A percentile compares a stretch with the other conserved stretches of the same genome.
Evolutionary conservation across 64 coral and sea anemone genomes (phyloP).

Genomic region (Pachyseris speciosa): DNA sequence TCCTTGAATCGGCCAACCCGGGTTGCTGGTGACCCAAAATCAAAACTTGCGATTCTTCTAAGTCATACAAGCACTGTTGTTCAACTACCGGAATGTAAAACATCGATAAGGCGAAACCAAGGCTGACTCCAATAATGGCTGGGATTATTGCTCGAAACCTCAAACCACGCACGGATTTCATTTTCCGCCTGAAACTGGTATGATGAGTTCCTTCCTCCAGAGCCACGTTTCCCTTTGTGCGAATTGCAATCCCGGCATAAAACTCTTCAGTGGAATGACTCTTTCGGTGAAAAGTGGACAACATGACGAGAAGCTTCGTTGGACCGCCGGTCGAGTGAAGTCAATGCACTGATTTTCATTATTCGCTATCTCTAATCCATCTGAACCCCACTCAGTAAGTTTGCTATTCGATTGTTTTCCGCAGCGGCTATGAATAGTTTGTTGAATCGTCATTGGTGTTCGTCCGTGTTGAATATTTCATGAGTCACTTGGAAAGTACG

Average conservation of each 20-base stretch:
- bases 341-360: background rate
- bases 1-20: conserved; percentile 14
- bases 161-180: conserved; percentile 80
- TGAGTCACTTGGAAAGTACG: background rate
- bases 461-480: conserved; percentile 26
- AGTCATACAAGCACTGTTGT: conserved; percentile 93
- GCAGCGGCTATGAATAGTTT: background rate
- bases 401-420: conserved; percentile 2
- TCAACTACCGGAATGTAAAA: conserved; percentile 98
- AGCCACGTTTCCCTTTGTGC: background rate
- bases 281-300: conserved; percentile 11
- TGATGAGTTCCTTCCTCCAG: background rate
- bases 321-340: background rate
- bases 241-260: background rate
- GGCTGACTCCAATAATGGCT: conserved; percentile 90
- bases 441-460: conserved; percentile 2
- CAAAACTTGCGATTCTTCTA: conserved; percentile 90
- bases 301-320: background rate
- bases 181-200: conserved; percentile 60
- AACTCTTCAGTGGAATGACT: conserved; percentile 2
- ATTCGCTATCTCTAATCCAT: background rate
- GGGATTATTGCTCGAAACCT: conserved; percentile 81
- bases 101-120: conserved; percentile 98
- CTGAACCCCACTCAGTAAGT: background rate
- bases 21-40: conserved; percentile 74